Percentiles rank a stretch among this genome's conserved stretches.
phyloP scores from a whole-genome alignment of 1,140 invertebrate genomes.

The Ooceraea biroi region DNA sequence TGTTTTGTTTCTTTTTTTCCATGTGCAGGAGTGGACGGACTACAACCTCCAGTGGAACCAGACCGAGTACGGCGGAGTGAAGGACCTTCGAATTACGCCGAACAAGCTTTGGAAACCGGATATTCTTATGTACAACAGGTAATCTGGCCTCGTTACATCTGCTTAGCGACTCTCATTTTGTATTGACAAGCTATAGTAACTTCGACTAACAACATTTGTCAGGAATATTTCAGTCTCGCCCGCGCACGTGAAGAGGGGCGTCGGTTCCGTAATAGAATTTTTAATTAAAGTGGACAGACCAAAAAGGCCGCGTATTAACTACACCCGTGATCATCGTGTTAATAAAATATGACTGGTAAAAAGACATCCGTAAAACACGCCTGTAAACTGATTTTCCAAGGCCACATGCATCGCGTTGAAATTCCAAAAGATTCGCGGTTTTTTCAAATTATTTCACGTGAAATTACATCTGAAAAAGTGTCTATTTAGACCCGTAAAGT shows the following conservation, averaged over 20 bases:
- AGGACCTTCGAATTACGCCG: conserved; percentile 96
- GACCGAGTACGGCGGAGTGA: conserved; percentile 96
- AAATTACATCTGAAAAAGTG: not conserved
- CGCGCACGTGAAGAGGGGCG: conserved; percentile 6
- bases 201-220: conserved; percentile 55
- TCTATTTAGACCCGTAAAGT: not conserved
- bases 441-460: not conserved
- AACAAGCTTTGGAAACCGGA: conserved; percentile 99
- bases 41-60: conserved; percentile 98
- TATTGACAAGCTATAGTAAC: conserved; percentile 58
- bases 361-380: conserved; percentile 9
- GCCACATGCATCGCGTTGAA: not conserved
- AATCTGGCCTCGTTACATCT: conserved; percentile 83
- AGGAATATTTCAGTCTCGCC: conserved; percentile 45
- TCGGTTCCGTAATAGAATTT: conserved; percentile 42
- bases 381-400: not conserved
- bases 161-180: conserved; percentile 55
- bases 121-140: conserved; percentile 99
- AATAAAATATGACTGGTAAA: conserved; percentile 28
- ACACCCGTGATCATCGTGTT: conserved; percentile 37
- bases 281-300: conserved; percentile 40
- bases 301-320: conserved; percentile 3
- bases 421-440: not conserved
- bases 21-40: conserved; percentile 97
- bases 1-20: conserved; percentile 68